Base-by-base conservation (phyloP, 2,888 invertebrate genomes). In the Oeneis ivallda region DNA sequence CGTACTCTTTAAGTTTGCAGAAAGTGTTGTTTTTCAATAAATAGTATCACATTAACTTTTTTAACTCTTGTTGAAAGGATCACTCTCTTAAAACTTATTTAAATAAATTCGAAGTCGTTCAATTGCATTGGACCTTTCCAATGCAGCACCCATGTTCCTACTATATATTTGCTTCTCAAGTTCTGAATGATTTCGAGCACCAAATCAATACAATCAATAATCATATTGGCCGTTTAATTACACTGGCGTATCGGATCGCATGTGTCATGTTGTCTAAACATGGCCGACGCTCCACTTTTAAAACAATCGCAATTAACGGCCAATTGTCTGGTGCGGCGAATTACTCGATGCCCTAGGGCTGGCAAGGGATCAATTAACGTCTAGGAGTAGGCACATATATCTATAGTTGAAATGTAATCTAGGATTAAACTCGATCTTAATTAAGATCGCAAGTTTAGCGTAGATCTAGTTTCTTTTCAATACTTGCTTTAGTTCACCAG, bases 261-360 rank as follows among this genome's bases (percentile, higher is more conserved):
- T 69, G 67, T 65, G 66, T 68, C 61, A 64, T 70, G 63, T 70
- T 68, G 80, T 77, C 75, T 73, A 81, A 85, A 85, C 83, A 85
- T 75, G 74, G 70, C 76, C 70, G 77, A 71, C 79, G 83, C 75
- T 80, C 82, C 80, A 86, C 78, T 84, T 87, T 82, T 84, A 83
- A 87, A 86, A 87, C 86, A 85, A 78, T 78, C 77, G 75, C 85
- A 85, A 89, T 86, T 88, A 89, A 83, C 82, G 77, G 75, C 75
- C 89, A 87, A 89, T 87, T 88, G 87, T 84, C 79, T 74, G 74
- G 68, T 72, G 74, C 75, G 62, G 70, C 62, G 67, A 70, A 71
- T 68, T 68, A 66, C 53, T 56, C 60, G 41, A 19, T 54, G 53
- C 45, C 45, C 50, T 61, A 71, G 71, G 71, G 71, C 47, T 70